Base-by-base conservation (phyloP, 1,140 invertebrate genomes). In the Heliconius eleuchia region DNA sequence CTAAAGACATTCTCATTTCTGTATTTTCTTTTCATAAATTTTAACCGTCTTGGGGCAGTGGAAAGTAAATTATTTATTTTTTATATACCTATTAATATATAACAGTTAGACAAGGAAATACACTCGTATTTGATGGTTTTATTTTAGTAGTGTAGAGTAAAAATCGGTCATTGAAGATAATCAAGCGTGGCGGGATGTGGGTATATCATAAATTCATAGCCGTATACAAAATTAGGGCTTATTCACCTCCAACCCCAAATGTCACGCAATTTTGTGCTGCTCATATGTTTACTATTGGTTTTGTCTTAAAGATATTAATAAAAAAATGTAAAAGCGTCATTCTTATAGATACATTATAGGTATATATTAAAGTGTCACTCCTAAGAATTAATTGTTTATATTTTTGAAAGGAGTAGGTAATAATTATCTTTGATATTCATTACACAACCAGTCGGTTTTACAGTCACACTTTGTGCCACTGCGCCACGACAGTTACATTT, bases 171-270 rank as follows among this genome's bases (percentile, higher is more conserved):
- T 66, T 66, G 60, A 13, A 30, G 60, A 46, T 42, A 46, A 73
- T 75, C 50, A 72, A 71, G 19, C 78, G 78, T 79, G 66, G 74
- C 73, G 57, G 55, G 78, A 79, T 79, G 73, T 79, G 78, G 78
- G 78, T 52, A 71, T 66, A 42, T 71, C 60, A 60, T 57, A n/a
- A 66, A 46, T 46, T 46, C 13, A 46, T 46, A 16, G 42, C 71
- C 71, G 73, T 50, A 71, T 71, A 79, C 78, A 75, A 75, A 79
- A 79, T 79, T 79, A 79, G 73, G 50, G 55, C 71, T 71, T 66
- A 79, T 79, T 79, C 78, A 79, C 52, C 34, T 39, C 73, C n/a
- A 27, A 50, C 42, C 70, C 72, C 18, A 7, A 55, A 34, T 34
- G 73, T 74, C 60, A 74, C 57, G 60, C 60, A 37, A 79, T 71